phyloP scores from a whole-genome alignment of 2,113 vertebrate genomes.

The Plecotus auritus region DNA sequence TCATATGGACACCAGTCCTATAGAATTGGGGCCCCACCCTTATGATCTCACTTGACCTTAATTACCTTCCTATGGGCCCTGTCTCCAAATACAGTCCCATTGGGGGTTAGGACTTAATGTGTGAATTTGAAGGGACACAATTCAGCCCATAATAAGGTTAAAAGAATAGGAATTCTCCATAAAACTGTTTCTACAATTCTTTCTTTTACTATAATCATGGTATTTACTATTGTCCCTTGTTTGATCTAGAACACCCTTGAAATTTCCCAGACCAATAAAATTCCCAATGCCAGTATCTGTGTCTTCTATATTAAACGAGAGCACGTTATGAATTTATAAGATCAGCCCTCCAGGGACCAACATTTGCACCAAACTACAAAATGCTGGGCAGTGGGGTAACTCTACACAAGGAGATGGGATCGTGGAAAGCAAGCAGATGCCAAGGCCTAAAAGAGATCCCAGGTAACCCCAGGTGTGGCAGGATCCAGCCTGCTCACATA shows the following conservation, averaged over 20 bases:
- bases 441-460: neutral
- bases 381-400: neutral
- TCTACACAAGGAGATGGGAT: neutral
- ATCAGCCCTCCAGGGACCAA: neutral
- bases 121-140: neutral
- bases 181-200: neutral
- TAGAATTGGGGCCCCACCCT: neutral
- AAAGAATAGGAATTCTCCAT: neutral
- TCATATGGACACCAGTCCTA: neutral
- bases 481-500: neutral
- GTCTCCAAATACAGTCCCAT: neutral
- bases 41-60: neutral
- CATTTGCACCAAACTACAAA: neutral
- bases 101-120: neutral
- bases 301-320: neutral
- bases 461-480: accelerated
- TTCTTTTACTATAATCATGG: neutral
- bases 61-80: neutral
- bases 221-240: neutral
- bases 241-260: neutral
- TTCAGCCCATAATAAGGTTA: neutral
- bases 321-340: neutral
- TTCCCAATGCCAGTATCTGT: neutral
- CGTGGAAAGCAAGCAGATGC: neutral
- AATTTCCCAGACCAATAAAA: neutral